Evolutionary conservation across 2,113 vertebrate genomes (phyloP).

Genomic region (Coturnix japonica): DNA sequence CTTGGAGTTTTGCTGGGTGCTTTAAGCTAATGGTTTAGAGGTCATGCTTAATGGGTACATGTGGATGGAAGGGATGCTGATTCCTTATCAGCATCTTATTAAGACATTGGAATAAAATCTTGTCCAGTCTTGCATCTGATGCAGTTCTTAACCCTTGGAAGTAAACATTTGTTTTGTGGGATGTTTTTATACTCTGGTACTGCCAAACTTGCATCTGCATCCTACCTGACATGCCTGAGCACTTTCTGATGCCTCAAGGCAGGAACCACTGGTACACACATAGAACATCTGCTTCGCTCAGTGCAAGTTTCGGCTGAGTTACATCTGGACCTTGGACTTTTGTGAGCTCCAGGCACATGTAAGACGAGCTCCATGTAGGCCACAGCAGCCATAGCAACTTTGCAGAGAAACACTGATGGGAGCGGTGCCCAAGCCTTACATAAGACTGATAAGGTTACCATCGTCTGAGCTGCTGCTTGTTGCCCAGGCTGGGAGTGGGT

Average conservation of each 20-base stretch:
- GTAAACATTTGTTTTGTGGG: too few species aligned
- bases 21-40: background rate
- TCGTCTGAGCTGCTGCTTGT: accelerated
- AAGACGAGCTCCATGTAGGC: background rate
- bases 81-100: background rate
- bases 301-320: background rate
- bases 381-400: background rate
- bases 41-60: background rate
- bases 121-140: background rate
- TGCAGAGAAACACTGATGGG: background rate
- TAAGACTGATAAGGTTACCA: background rate
- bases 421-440: accelerated
- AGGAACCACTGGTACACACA: accelerated
- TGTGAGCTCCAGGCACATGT: background rate
- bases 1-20: background rate
- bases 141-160: background rate
- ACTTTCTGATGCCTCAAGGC: background rate
- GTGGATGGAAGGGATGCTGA: background rate
- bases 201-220: accelerated
- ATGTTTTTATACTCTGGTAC: background rate
- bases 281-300: background rate
- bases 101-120: background rate
- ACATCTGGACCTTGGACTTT: background rate
- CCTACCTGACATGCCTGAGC: background rate
- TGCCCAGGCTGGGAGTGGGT: background rate